Evolutionary conservation across 2,888 invertebrate species (phyloP), one percentile per base, ranked within the genome.

Genomic region (Lasiommata megera): DNA sequence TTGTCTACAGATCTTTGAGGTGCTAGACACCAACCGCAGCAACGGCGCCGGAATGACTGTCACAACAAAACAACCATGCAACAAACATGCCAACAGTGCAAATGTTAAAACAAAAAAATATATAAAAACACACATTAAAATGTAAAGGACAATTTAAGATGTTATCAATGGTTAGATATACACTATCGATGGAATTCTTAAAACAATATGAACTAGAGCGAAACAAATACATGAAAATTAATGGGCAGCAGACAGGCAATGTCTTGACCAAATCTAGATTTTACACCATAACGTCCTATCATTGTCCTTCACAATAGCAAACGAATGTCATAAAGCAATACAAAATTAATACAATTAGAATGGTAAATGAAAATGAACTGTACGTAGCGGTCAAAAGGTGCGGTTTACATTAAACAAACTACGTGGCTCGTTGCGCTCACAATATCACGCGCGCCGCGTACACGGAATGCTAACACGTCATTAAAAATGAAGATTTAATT

Each of bases 401-500:
- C 14, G 14, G 1, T 28, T 50, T 50, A 9, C 8, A 28, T 29
- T 46, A 28, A 29, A 41, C 17, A 31, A 11, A 31, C 8, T n/a
- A 41, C 29, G 28, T 46, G 12, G 34, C 34, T 47, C 29, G 18
- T 18, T 46, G 12, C 47, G 41, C 41, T 48, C 18, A 17, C 28
- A 31, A 51, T 43, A 36, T 16, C 14, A 44, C 28, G 23, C 23
- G 11, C 14, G 43, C 28, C 38, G 52, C 66, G 66, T 59, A 67
- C 63, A 68, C 70, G 72, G 72, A 79, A 79, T 79, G 76, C 76
- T 76, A 79, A 79, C 80, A 81, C 75, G 73, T 83, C 81, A 84
- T 84, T 85, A 85, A 85, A 86, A 80, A 86, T 87, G 81, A 78
- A 85, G 77, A 77, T 84, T 82, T 81, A 82, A 84, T 84, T 84